Evolutionary conservation across 2,113 vertebrate genomes (phyloP).

Genomic region (Microcebus griseorufus): DNA sequence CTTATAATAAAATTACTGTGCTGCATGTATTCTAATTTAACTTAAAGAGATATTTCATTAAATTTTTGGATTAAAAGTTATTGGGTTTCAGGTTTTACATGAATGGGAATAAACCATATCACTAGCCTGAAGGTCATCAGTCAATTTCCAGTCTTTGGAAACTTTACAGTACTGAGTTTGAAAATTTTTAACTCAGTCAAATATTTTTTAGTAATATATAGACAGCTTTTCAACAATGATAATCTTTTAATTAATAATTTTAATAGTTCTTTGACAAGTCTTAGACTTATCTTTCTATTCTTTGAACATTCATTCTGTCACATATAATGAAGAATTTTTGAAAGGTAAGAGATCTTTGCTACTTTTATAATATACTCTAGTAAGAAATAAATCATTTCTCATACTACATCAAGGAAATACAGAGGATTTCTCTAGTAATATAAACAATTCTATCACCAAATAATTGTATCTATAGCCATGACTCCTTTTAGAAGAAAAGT

Average conservation of each 20-base stretch:
- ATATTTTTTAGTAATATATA: background rate
- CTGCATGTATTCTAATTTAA: background rate
- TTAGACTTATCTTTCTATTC: background rate
- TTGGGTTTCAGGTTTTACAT: background rate
- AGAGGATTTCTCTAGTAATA: background rate
- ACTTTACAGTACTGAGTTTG: background rate
- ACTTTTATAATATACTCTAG: background rate
- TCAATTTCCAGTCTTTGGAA: background rate
- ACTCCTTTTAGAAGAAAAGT: background rate
- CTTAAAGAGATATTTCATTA: background rate
- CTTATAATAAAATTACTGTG: background rate
- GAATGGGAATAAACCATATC: background rate
- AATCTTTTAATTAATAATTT: constrained; percentile 19
- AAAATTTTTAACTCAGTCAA: background rate
- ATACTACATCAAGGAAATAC: background rate
- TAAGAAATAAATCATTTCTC: background rate
- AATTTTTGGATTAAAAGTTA: background rate
- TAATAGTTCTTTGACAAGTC: background rate
- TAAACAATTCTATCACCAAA: background rate
- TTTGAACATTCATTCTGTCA: background rate
- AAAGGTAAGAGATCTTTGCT: background rate
- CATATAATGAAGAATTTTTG: background rate
- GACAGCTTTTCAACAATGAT: background rate
- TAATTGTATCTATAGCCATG: background rate
- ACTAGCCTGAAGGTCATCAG: background rate